Evolutionary conservation across 2,113 vertebrate species (phyloP), one percentile per base, ranked within the genome.

Genomic region (Gulo gulo): DNA sequence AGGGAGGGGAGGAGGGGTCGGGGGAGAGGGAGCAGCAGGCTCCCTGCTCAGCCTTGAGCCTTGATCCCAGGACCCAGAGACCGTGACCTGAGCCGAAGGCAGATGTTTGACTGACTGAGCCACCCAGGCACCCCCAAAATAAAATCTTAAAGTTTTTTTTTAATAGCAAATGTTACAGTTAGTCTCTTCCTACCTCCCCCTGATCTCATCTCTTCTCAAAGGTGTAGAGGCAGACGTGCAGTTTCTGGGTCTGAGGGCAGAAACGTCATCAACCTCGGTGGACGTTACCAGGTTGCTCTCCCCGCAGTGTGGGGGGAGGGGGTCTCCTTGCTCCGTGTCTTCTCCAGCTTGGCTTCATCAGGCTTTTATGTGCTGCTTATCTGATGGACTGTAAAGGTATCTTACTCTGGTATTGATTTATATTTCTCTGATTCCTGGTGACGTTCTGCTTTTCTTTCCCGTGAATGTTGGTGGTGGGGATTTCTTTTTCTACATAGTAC

Each of bases 261-360:
- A 67, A 71, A 55, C 7, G 1, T 61, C 52, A n/a, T 42, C 26
- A 29, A 4, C 23, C 59, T 50, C 13, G 12, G 20, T 50, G 15
- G 45, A 21, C n/a, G 29, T 50, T 73, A 13, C 59, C 20, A 13
- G 4, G 50, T 12, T 50, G 47, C 21, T 45, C 74, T 39, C 36
- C 3, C 2, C 31, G 2, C 29, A 3, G 0, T 0, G 29, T 24
- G 1, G 7, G 42, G 55, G 21, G 15, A 55, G 24, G 16, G 13
- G 4, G 12, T 67, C 59, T 91, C 21, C 11, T 9, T 52, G 23
- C 9, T 24, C 24, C 4, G 14, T 2, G 3, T 34, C n/a, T 81
- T 67, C 57, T 92, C 55, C 18, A 10, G 3, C 34, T 42, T 5
- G 52, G 14, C n/a, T 7, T 26, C 39, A 12, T 47, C 34, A 79